Base-by-base conservation (phyloP, 2,113 vertebrate species). In the Gallinago undulata region DNA sequence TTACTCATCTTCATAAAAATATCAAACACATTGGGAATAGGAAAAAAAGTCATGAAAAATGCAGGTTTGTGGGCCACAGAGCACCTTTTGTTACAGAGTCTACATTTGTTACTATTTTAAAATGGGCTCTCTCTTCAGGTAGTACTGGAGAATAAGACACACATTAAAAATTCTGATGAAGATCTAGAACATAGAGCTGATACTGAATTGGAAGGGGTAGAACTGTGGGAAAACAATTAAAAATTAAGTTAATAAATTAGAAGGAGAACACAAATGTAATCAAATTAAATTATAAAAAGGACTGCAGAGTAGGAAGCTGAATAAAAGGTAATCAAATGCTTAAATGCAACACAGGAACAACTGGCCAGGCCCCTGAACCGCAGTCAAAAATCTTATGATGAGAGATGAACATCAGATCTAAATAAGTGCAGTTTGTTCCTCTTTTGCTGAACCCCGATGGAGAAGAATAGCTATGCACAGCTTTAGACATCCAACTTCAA, bases 381-480 rank as follows among this genome's bases (percentile, higher is more conserved):
- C 15, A 75, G 47, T 55, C 33, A 81, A 69, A 22, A 86, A 91
- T 55, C 60, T 33, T 74, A 37, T 0, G 0, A 66, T 50, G 50
- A 87, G 92, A 84, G 9, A 48, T 10, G 45, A 95, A 55, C 31
- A 68, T 75, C 18, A 50, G 56, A 84, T 24, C 74, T 5, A 35
- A 90, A 69, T 11, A 60, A 90, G 25, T 27, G 31, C 13, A 91
- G 28, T 35, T 60, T 77, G 27, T 21, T 92, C 23, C 35, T 75
- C 70, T 84, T 84, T 18, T 70, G 64, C 50, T 3, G 15, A 91
- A 89, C 45, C 8, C 19, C 2, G 3, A 66, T 0, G 0, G 25
- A 85, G 57, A 76, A 76, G 11, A 88, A 35, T 3, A 92, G 43
- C 33, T 84, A 24, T 13, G 56, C 4, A 8, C 31, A 64, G 28